Evolutionary conservation across 2,797 vertebrate genomes (phyloP).

Genomic region (Hapalemur alaotrensis): DNA sequence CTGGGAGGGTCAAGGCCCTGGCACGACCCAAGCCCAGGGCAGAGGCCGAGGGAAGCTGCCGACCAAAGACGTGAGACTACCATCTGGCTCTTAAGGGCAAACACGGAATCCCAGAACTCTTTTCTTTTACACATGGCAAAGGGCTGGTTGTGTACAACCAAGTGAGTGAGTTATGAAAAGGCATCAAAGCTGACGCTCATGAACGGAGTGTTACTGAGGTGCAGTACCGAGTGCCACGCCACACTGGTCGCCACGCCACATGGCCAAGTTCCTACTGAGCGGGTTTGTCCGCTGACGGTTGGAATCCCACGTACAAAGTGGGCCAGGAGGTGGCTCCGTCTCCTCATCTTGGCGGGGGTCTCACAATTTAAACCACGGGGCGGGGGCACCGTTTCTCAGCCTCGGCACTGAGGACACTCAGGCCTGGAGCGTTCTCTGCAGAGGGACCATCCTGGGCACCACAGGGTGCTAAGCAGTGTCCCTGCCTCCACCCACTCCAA

Average conservation of each 20-base stretch:
- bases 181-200: neutral
- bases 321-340: neutral
- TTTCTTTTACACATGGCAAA: neutral
- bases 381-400: too few species aligned
- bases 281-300: too few species aligned
- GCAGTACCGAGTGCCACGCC: fast-evolving
- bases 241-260: fast-evolving
- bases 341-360: neutral
- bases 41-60: neutral
- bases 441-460: fast-evolving
- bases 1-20: neutral
- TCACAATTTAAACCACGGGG: neutral
- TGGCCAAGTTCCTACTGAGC: fast-evolving
- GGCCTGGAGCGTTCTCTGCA: neutral
- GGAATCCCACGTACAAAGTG: neutral
- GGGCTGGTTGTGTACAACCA: neutral
- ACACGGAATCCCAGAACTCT: neutral
- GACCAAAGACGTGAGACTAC: neutral
- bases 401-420: fast-evolving
- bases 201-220: fast-evolving
- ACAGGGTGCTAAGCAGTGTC: neutral
- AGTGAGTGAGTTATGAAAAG: neutral
- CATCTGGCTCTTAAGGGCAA: neutral
- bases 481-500: neutral
- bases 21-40: neutral